A percentile compares a stretch with the other conserved stretches of the same genome.
Conservation (phyloP, 1,140 invertebrate species). For the Colletes gigas region DNA sequence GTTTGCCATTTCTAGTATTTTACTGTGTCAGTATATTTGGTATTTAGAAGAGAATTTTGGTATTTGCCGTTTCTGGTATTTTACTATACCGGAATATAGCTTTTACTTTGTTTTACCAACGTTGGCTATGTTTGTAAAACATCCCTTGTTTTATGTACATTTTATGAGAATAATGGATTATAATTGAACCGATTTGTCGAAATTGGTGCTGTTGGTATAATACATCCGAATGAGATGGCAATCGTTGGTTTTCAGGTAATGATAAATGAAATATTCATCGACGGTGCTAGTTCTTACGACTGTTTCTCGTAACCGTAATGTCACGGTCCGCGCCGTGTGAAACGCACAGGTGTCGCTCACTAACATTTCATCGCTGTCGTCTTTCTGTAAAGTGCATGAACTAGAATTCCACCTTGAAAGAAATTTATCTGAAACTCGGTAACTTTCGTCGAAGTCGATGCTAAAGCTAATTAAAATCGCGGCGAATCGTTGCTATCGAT, state of each 20-base stretch:
- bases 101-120: too few species aligned
- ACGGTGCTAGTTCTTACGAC: slow-evolving; percentile 49
- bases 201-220: not conserved
- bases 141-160: too few species aligned
- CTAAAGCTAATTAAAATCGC: not conserved
- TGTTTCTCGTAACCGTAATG: slow-evolving; percentile 57
- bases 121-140: too few species aligned
- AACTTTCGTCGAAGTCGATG: not conserved
- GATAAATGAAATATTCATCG: slow-evolving; percentile 64
- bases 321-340: slow-evolving; percentile 52
- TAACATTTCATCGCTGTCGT: slow-evolving; percentile 21
- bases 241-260: slow-evolving; percentile 64
- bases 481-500: not conserved
- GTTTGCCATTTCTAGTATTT: too few species aligned
- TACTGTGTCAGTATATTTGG: too few species aligned
- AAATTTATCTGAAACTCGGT: not conserved
- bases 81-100: too few species aligned
- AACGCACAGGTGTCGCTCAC: slow-evolving; percentile 54
- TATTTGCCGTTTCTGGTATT: too few species aligned
- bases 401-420: not conserved
- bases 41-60: too few species aligned
- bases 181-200: too few species aligned
- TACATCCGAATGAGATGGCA: slow-evolving; percentile 10
- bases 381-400: slow-evolving; percentile 8
- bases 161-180: too few species aligned